Base-by-base conservation (phyloP, 2,113 vertebrate genomes). In the Gobius niger region DNA sequence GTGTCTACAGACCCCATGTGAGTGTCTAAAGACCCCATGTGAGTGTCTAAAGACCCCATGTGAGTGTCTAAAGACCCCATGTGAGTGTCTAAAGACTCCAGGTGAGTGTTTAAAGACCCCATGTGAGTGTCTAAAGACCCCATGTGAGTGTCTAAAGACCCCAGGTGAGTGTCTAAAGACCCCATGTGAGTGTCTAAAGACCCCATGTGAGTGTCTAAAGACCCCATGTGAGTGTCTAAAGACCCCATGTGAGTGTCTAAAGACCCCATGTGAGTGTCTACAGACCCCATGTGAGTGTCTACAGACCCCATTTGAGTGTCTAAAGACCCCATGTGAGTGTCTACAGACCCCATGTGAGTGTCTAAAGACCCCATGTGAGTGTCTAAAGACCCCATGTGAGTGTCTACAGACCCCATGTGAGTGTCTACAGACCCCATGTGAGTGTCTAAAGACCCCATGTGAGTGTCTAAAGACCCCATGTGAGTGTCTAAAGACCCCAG, bases 391-490 rank as follows among this genome's bases (percentile, higher is more conserved):
- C 94, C 93, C 10, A 96, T 95, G 96, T 98, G 80, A 82, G 60
- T 6, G 16, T 9, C 5, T 14, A n/a, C n/a, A 82, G 95, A 96
- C 44, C 94, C 93, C 10, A 96, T 95, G 96, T 98, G 80, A 82
- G 60, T 6, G 16, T 9, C 5, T 14, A 78, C 95, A 95, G 82
- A 94, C 94, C 18, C 85, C n/a, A n/a, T n/a, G n/a, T n/a, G 93
- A 59, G 91, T 98, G 59, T 90, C 90, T 11, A 98, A 98, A 82
- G 95, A 96, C 44, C 94, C 93, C 10, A 96, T 95, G 96, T 98
- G 80, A 82, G 60, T 6, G 16, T 9, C 5, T 14, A n/a, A n/a
- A n/a, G n/a, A n/a, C n/a, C n/a, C n/a, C n/a, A n/a, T n/a, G n/a
- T n/a, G 93, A 59, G 91, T 98, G 59, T 90, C 90, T 11, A 98